Evolutionary conservation across 2,797 vertebrate genomes (phyloP).

Genomic region (Protosalanx chinensis): DNA sequence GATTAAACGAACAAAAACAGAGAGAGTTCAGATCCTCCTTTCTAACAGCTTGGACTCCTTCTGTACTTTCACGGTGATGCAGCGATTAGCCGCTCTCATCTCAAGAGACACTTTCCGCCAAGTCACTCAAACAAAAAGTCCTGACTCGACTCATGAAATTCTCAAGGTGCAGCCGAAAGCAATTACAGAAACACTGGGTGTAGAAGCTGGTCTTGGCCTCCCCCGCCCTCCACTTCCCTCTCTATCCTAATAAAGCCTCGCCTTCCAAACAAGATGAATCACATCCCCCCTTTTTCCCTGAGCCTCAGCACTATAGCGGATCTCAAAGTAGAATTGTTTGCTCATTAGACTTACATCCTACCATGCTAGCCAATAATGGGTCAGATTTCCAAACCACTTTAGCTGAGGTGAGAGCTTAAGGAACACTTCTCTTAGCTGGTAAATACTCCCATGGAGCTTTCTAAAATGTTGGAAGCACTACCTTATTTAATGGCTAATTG

Average conservation of each 20-base stretch:
- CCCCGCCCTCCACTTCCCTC: slow-evolving; percentile 28
- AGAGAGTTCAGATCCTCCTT: neutral
- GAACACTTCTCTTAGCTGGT: neutral
- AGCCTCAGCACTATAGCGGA: slow-evolving; percentile 60
- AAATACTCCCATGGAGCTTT: neutral
- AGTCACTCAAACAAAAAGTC: slow-evolving; percentile 65
- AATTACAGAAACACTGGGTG: slow-evolving; percentile 61
- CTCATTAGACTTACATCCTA: slow-evolving; percentile 26
- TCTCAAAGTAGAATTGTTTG: too few species aligned
- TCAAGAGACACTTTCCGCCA: slow-evolving; percentile 44
- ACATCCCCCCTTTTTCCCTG: slow-evolving; percentile 60
- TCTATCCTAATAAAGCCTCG: slow-evolving; percentile 60
- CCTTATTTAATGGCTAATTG: neutral
- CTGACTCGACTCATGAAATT: slow-evolving; percentile 67
- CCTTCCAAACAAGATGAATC: slow-evolving; percentile 70
- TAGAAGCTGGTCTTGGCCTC: slow-evolving; percentile 56
- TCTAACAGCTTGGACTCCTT: slow-evolving; percentile 24
- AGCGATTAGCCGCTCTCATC: slow-evolving; percentile 51
- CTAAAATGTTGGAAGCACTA: neutral
- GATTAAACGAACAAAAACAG: slow-evolving; percentile 38
- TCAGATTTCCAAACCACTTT: slow-evolving; percentile 42
- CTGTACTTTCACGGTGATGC: slow-evolving; percentile 43
- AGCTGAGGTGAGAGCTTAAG: slow-evolving; percentile 26
- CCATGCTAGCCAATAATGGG: slow-evolving; percentile 56
- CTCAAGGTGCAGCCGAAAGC: slow-evolving; percentile 68